These are phyloP conservation scores for Phoenoteleia sp. DNA, from an alignment of 2,888 invertebrate species.

Conservation along the genomic window DNA sequence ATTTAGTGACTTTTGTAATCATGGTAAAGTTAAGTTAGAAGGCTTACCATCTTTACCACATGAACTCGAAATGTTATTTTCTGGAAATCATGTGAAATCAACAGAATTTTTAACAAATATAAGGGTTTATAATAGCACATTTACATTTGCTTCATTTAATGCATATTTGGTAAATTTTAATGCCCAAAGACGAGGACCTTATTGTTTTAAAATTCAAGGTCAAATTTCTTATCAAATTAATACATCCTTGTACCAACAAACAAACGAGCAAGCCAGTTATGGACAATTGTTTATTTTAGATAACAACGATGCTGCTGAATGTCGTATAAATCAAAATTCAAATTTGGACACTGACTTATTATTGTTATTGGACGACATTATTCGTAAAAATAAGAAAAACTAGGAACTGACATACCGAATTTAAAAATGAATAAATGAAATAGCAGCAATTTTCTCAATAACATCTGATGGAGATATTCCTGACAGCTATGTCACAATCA, in stretches of 20 bases:
- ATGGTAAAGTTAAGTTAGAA: conserved; percentile 25
- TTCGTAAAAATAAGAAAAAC: background rate
- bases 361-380: background rate
- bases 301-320: background rate
- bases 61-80: background rate
- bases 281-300: conserved; percentile 8
- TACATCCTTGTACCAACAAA: too few relatives aligned
- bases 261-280: background rate
- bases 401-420: background rate
- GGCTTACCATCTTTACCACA: background rate
- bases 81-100: conserved; percentile 4
- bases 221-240: background rate
- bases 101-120: background rate
- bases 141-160: conserved; percentile 12
- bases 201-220: background rate
- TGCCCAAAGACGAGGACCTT: background rate
- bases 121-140: conserved; percentile 2
- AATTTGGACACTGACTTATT: background rate
- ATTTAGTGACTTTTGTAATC: conserved; percentile 60
- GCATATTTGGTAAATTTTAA: background rate
- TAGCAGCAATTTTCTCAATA: background rate
- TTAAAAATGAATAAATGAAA: background rate
- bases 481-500: background rate
- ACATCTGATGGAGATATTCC: background rate
- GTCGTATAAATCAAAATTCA: background rate